Evolutionary conservation across 2,888 invertebrate species (phyloP).

Genomic region (Apomyelois bistriatella): DNA sequence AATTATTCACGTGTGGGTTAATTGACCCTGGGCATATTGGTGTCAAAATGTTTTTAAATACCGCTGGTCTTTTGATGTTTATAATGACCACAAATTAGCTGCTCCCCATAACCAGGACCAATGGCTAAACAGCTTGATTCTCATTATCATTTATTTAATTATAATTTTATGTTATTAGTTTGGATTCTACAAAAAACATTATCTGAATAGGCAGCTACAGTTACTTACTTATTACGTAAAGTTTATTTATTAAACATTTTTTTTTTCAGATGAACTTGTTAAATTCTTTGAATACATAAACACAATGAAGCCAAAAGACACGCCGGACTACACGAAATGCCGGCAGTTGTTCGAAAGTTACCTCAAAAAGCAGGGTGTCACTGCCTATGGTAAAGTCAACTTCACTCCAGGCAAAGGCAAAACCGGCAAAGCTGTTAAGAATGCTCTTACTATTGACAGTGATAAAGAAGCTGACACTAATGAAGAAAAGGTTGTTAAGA

Average conservation of each 20-base stretch:
- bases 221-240: neutral
- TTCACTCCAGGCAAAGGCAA: constrained; percentile 60
- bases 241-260: neutral
- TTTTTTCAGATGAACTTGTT: constrained; percentile 75
- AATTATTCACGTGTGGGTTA: too few relatives aligned
- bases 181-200: too few relatives aligned
- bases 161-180: too few relatives aligned
- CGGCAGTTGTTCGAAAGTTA: constrained; percentile 83
- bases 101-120: too few relatives aligned
- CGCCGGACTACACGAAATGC: constrained; percentile 87
- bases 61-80: too few relatives aligned
- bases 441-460: constrained; percentile 20
- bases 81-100: too few relatives aligned
- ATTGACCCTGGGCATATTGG: too few relatives aligned
- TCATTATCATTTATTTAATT: too few relatives aligned
- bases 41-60: too few relatives aligned
- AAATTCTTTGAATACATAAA: constrained; percentile 85
- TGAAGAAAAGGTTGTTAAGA: constrained; percentile 26
- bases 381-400: constrained; percentile 79
- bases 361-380: constrained; percentile 81
- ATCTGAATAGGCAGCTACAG: too few relatives aligned
- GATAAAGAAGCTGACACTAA: constrained; percentile 21
- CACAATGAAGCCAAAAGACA: constrained; percentile 83
- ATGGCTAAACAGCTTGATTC: too few relatives aligned
- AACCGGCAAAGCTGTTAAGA: constrained; percentile 23